Conservation (phyloP, 1,140 invertebrate genomes). For the Ceratina calcarata region DNA sequence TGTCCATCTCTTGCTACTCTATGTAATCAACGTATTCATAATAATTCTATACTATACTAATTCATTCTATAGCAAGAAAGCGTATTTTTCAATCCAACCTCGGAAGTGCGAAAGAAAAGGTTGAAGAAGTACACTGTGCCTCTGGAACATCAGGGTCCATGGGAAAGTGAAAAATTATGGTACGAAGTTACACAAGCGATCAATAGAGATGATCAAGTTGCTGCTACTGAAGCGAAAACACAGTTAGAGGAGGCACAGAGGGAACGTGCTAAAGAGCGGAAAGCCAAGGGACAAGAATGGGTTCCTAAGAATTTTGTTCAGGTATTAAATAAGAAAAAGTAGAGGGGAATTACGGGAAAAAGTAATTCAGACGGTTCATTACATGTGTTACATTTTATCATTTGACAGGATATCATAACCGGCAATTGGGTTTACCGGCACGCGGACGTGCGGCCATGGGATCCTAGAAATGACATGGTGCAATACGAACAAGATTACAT, state of each 20-base stretch:
- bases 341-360: not conserved
- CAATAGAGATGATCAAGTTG: conserved; percentile 86
- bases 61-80: conserved; percentile 83
- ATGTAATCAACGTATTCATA: not conserved
- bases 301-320: conserved; percentile 87
- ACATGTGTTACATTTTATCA: not conserved
- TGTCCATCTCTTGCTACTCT: conserved; percentile 48
- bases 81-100: conserved; percentile 88
- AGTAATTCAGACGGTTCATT: not conserved
- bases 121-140: conserved; percentile 90
- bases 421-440: conserved; percentile 90
- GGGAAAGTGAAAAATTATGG: conserved; percentile 94
- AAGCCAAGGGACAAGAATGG: conserved; percentile 84
- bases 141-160: conserved; percentile 87
- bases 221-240: conserved; percentile 94
- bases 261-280: conserved; percentile 84
- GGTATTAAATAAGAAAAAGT: conserved; percentile 69
- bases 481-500: conserved; percentile 89
- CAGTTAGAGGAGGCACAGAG: conserved; percentile 93
- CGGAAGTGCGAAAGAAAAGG: conserved; percentile 85
- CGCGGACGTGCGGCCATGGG: conserved; percentile 89
- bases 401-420: conserved; percentile 81
- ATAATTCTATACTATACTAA: conserved; percentile 12
- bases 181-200: conserved; percentile 91
- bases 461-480: conserved; percentile 89